These are phyloP conservation scores for Drosophila flavopinicola DNA, from an alignment of 2,888 invertebrate genomes.

Conservation along the genomic window DNA sequence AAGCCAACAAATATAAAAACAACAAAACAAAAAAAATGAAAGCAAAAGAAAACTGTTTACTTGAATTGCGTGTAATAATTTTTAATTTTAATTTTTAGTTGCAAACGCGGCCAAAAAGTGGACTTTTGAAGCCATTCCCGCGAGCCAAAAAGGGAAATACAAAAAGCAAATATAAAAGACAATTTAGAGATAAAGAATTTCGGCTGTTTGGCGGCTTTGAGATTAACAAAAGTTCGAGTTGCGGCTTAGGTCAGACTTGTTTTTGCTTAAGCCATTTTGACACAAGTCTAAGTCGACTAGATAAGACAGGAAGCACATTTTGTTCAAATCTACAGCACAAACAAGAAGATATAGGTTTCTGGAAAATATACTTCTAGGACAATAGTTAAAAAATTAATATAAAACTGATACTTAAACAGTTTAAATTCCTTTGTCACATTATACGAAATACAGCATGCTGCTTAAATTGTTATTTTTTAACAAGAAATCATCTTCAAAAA, in stretches of 20 bases:
- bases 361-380: no score
- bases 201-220: slow-evolving; percentile 46
- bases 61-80: slow-evolving; percentile 71
- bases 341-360: no score
- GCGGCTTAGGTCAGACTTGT: neutral
- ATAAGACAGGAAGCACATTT: no score
- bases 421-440: no score
- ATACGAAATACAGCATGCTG: no score
- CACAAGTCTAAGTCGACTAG: no score
- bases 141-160: slow-evolving; percentile 2
- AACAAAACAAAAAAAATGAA: slow-evolving; percentile 16
- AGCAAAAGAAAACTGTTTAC: slow-evolving; percentile 36
- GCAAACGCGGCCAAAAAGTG: slow-evolving; percentile 47
- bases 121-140: slow-evolving; percentile 38
- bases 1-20: slow-evolving; percentile 15
- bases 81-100: slow-evolving; percentile 78
- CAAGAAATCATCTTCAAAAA: no score
- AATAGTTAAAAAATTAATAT: no score
- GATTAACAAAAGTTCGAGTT: slow-evolving; percentile 48
- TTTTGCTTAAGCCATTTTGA: no score
- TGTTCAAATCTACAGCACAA: no score
- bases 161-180: slow-evolving; percentile 13
- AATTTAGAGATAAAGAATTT: slow-evolving; percentile 40
- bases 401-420: no score
- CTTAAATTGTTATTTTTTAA: no score